Evolutionary conservation across 1,140 invertebrate species (phyloP).

Genomic region (Telenomus remus): DNA sequence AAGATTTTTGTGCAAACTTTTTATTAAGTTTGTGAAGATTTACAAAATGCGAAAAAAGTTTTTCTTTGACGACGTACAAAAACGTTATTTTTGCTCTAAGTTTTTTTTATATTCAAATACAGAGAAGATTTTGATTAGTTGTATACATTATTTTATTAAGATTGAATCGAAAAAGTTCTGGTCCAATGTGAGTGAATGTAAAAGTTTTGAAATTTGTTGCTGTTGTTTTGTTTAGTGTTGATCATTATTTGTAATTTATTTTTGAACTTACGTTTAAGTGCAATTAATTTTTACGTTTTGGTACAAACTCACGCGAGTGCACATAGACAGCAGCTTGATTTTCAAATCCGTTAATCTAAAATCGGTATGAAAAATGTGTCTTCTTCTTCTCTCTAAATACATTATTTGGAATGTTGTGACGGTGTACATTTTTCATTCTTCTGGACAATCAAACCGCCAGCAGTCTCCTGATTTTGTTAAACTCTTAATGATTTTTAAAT

Average conservation of each 20-base stretch:
- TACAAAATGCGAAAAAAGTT: conserved; percentile 21
- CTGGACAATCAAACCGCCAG: conserved; percentile 30
- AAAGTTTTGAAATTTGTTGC: conserved; percentile 2
- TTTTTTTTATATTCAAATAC: conserved; percentile 5
- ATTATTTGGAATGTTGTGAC: conserved; percentile 34
- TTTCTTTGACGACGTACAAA: conserved; percentile 14
- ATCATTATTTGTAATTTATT: neutral
- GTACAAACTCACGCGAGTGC: conserved; percentile 46
- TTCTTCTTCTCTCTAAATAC: conserved; percentile 39
- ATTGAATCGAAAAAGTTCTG: neutral
- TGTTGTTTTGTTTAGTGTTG: neutral
- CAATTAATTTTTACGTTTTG: conserved; percentile 11
- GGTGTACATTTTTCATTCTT: conserved; percentile 10
- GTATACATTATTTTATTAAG: too few species aligned
- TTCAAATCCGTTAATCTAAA: conserved; percentile 50
- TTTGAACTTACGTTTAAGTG: conserved; percentile 20
- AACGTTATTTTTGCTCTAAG: conserved; percentile 1
- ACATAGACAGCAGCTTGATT: conserved; percentile 48
- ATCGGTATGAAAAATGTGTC: conserved; percentile 28
- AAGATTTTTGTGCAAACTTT: conserved; percentile 20
- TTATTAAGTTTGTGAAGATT: conserved; percentile 23
- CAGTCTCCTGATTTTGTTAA: conserved; percentile 38
- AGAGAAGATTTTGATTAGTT: neutral
- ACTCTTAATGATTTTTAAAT: neutral
- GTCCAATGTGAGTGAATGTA: neutral